These are phyloP conservation scores for Tamandua tetradactyla DNA, from an alignment of 2,797 vertebrate genomes.

Conservation along the genomic window DNA sequence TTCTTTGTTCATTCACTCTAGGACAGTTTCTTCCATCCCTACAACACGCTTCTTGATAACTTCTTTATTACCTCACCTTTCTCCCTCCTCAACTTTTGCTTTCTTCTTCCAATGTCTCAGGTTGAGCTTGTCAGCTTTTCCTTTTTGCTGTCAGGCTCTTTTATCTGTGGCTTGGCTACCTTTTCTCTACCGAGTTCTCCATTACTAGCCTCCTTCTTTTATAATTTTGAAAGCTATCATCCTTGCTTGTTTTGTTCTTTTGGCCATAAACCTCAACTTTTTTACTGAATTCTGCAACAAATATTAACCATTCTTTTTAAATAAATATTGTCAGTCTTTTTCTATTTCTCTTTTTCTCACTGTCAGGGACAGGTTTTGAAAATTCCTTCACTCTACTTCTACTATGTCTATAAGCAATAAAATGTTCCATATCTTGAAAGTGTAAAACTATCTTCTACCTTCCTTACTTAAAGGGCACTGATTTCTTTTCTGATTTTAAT, in stretches of 20 bases:
- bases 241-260: background rate
- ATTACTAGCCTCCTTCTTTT: background rate
- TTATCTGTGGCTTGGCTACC: background rate
- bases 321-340: background rate
- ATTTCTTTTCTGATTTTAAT: too few species aligned
- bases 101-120: background rate
- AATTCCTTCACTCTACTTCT: background rate
- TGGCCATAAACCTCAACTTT: background rate
- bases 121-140: background rate
- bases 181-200: background rate
- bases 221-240: background rate
- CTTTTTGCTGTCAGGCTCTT: background rate
- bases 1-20: background rate
- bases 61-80: background rate
- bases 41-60: background rate
- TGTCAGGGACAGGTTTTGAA: background rate
- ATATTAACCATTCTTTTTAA: slow-evolving; percentile 17
- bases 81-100: background rate
- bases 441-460: background rate
- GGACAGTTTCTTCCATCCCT: background rate
- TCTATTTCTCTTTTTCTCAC: background rate
- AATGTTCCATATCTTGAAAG: slow-evolving; percentile 31
- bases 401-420: background rate
- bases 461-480: background rate
- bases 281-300: background rate